Base-by-base conservation (phyloP, 2,888 invertebrate genomes). In the Acleris sparsana region DNA sequence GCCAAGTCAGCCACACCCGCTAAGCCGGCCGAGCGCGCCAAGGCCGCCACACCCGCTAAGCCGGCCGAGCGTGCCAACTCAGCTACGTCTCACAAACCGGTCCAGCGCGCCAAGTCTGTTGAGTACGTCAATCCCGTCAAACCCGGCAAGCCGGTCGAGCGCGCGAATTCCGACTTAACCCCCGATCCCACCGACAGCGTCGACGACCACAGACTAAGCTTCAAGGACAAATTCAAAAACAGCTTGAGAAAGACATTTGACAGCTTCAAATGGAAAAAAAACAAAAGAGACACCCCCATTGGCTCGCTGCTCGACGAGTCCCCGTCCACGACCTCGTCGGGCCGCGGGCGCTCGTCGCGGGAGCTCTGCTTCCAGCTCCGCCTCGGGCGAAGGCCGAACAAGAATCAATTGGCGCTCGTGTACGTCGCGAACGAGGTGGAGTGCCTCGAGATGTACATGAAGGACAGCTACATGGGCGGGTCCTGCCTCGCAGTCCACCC, bases 401-500 rank as follows among this genome's bases (percentile, higher is more conserved):
- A 51, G n/a, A 61, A 48, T 5, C 43, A 29, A 17, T 18, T 56
- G 43, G 25, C 39, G 56, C 25, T 59, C 33, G 81, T 78, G 0
- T 69, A 65, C 51, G 77, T 87, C 44, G 69, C 77, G 1, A 76
- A 75, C 0, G 92, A 90, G 70, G 68, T 69, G 5, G 81, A 81
- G 56, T 93, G 93, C 63, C 71, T 90, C 13, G 80, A 87, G 71
- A 70, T 78, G 39, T 84, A 82, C 72, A 85, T 82, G 48, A 84
- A 84, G 0, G 93, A 93, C 69, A 89, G 88, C 69, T 94, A 92
- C 75, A 83, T 78, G 22, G 94, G 94, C 17, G 94, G 94, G 25
- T 85, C 89, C 1, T 93, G 93, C 49, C 76, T 94, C 1, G 85
- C 85, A 64, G 75, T 94, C 0, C 75, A 87, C 60, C 89, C 88